A percentile compares a stretch with the other conserved stretches of the same genome.
Conservation (phyloP, 2,113 vertebrate species). For the Tachysurus fulvidraco region DNA sequence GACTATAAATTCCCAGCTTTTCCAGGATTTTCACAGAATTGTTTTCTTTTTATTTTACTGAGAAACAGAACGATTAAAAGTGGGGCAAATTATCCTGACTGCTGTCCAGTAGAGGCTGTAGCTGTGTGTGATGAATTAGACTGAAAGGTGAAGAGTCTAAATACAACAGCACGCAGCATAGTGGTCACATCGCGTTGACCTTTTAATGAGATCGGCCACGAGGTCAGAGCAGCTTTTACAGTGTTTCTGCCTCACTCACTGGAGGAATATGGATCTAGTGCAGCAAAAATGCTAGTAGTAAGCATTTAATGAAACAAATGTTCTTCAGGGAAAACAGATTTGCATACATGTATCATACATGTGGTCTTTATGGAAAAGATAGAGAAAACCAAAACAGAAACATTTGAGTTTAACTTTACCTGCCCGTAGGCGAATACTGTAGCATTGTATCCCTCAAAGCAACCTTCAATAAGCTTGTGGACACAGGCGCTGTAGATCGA, state of each 20-base stretch:
- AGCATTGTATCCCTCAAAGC: slow-evolving; percentile 95
- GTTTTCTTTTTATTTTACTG: background rate
- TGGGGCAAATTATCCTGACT: background rate
- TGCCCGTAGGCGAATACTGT: slow-evolving; percentile 95
- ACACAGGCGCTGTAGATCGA: slow-evolving; percentile 83
- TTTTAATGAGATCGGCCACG: slow-evolving; percentile 9
- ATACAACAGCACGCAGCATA: slow-evolving; percentile 13
- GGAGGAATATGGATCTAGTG: background rate
- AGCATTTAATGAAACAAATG: background rate
- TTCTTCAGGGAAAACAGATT: background rate
- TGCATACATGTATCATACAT: background rate
- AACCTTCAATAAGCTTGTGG: slow-evolving; percentile 91
- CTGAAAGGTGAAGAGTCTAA: background rate
- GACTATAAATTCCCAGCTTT: background rate
- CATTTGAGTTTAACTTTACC: slow-evolving; percentile 64
- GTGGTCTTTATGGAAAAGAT: background rate
- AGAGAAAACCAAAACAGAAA: background rate
- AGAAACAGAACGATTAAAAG: background rate
- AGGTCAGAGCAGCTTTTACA: slow-evolving; percentile 10
- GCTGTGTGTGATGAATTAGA: slow-evolving; percentile 29
- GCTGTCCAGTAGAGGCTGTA: background rate
- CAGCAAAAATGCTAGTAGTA: background rate
- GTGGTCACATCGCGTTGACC: slow-evolving; percentile 15
- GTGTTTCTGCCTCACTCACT: background rate
- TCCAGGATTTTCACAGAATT: background rate